Base-by-base conservation (phyloP, 2,113 vertebrate species). In the Gnathonemus echidnorhynchus region DNA sequence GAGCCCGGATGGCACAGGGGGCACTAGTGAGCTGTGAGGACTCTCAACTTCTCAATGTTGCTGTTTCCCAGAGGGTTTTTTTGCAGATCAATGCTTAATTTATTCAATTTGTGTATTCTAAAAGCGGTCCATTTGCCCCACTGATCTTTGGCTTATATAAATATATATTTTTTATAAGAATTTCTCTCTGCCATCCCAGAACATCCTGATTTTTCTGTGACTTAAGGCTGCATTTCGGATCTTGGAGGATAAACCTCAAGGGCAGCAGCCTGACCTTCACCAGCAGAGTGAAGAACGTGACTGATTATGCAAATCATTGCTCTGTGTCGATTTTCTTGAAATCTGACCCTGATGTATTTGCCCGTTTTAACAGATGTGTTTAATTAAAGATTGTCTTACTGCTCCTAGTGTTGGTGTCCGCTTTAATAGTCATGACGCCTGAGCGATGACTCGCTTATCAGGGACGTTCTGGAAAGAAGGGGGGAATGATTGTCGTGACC, bases 1-100 rank as follows among this genome's bases (percentile, higher is more conserved):
- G 92, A 92, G 11, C 88, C 92, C 21, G 3, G 84, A 24, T 3
- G 48, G n/a, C 48, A 5, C 27, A 4, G 62, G 24, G 24, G n/a
- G 21, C 11, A 4, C 21, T 15, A 27, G 21, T 4, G 8, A 13
- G 84, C 45, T 49, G 13, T 42, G 5, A 42, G 35, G 74, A 6
- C 74, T 42, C 31, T 15, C 15, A 77, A 17, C 24, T 27, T 42
- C 86, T 89, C 31, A 3, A 0, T 48, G 9, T 27, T 24, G 27
- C 24, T 27, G 27, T 50, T 77, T 19, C 17, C 45, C 15, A 77
- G 19, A 48, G 6, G 27, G 11, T 2, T 58, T 62, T 62, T 50
- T 50, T 56, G 56, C 5, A 58, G 24, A 58, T 58, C 19, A 24
- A 8, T 56, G 52, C 53, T 56, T 21, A 56, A 46, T 86, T 10